phyloP scores from a whole-genome alignment of 2,888 invertebrate genomes.

The Papilio elwesi region DNA sequence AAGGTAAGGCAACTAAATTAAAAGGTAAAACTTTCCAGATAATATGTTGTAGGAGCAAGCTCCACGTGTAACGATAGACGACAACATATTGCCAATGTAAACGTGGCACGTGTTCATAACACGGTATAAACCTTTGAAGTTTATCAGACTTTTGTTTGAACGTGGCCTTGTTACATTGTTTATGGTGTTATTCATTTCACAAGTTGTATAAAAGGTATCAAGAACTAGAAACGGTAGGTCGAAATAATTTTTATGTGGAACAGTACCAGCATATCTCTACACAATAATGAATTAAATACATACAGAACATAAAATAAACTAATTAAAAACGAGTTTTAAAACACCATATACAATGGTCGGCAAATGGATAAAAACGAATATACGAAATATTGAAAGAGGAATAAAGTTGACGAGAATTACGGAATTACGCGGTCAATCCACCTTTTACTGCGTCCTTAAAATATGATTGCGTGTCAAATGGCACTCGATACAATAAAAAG shows the following conservation, averaged over 20 bases:
- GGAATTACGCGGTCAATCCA: slow-evolving; percentile 29
- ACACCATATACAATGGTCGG: background rate
- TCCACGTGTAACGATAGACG: background rate
- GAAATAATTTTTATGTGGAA: no score
- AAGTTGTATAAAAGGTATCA: background rate
- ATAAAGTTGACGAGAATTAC: slow-evolving; percentile 17
- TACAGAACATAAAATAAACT: background rate
- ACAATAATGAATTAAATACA: background rate
- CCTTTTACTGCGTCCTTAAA: slow-evolving; percentile 36
- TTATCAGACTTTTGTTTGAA: background rate
- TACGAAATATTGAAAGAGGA: slow-evolving; percentile 4
- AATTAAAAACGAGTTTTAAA: background rate
- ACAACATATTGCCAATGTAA: background rate
- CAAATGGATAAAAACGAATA: background rate
- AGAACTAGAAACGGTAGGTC: no score
- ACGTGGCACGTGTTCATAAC: background rate
- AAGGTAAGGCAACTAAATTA: no score
- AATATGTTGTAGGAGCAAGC: background rate
- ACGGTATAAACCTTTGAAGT: background rate
- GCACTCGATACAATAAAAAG: slow-evolving; percentile 35
- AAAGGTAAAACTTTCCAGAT: no score
- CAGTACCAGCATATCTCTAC: no score
- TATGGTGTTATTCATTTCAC: background rate
- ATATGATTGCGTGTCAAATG: slow-evolving; percentile 39
- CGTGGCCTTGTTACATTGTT: background rate